Evolutionary conservation across 1,140 invertebrate genomes (phyloP).

Genomic region (Trichonephila inaurata): DNA sequence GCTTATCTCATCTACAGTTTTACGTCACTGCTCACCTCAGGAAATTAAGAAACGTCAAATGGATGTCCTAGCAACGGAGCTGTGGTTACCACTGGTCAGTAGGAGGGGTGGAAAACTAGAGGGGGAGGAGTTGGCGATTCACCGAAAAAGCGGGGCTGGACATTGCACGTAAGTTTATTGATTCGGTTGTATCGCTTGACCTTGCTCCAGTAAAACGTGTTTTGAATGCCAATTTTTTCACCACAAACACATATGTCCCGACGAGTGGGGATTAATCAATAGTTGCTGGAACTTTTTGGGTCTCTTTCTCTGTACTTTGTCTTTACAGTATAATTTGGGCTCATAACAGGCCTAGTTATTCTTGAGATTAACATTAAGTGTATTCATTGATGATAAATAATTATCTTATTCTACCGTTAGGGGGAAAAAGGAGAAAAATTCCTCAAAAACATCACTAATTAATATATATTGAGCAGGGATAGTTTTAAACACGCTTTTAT

Average conservation of each 20-base stretch:
- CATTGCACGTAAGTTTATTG: conserved; percentile 61
- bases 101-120: background rate
- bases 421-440: no score
- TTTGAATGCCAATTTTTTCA: conserved; percentile 37
- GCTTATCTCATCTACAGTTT: conserved; percentile 1
- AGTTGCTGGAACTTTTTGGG: background rate
- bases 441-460: no score
- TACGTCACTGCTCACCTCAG: conserved; percentile 41
- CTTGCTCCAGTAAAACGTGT: conserved; percentile 68
- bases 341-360: no score
- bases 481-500: no score
- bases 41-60: conserved; percentile 59
- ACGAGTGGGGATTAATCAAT: background rate
- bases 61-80: conserved; percentile 52
- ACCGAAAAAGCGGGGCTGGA: background rate
- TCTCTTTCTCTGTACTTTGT: background rate
- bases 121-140: background rate
- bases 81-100: conserved; percentile 34
- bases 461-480: no score
- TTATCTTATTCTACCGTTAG: no score
- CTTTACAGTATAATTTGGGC: background rate
- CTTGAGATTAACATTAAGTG: no score
- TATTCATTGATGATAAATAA: no score
- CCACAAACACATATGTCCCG: background rate
- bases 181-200: conserved; percentile 54